phyloP scores from a whole-genome alignment of 2,113 vertebrate species.

The Rattus rattus region DNA sequence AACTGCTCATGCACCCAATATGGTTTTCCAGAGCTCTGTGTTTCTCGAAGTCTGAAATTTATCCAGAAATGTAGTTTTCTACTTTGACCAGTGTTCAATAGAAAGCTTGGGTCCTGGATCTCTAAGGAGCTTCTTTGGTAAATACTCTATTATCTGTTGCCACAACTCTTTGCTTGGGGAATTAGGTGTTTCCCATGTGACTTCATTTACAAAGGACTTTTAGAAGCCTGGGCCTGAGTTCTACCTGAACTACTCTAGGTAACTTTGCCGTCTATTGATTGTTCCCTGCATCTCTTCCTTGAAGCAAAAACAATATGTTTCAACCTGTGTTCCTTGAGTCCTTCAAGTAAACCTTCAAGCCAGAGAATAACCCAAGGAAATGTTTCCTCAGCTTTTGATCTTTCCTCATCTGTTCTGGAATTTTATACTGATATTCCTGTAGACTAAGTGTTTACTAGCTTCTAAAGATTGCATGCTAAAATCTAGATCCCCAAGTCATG shows the following conservation, averaged over 20 bases:
- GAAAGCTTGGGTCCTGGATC: neutral
- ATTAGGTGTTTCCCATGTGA: neutral
- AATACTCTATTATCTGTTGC: neutral
- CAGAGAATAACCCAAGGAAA: neutral
- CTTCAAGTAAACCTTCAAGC: neutral
- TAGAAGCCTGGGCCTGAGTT: neutral
- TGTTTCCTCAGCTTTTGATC: neutral
- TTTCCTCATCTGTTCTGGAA: neutral
- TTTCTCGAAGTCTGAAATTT: slow-evolving; percentile 44
- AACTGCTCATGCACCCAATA: neutral
- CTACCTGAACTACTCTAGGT: neutral
- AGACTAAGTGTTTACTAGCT: neutral
- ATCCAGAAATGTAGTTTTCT: neutral
- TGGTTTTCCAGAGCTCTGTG: neutral
- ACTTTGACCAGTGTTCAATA: neutral
- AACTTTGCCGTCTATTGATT: neutral
- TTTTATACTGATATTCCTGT: neutral
- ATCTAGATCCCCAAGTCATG: neutral
- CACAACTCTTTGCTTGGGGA: neutral
- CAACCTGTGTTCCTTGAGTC: neutral
- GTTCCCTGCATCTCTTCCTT: neutral
- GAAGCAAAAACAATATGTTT: neutral
- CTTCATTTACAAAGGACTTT: neutral
- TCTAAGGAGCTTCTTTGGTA: neutral
- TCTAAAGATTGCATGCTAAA: neutral